phyloP scores from a whole-genome alignment of 2,113 vertebrate genomes.

The Elanus axillaris region DNA sequence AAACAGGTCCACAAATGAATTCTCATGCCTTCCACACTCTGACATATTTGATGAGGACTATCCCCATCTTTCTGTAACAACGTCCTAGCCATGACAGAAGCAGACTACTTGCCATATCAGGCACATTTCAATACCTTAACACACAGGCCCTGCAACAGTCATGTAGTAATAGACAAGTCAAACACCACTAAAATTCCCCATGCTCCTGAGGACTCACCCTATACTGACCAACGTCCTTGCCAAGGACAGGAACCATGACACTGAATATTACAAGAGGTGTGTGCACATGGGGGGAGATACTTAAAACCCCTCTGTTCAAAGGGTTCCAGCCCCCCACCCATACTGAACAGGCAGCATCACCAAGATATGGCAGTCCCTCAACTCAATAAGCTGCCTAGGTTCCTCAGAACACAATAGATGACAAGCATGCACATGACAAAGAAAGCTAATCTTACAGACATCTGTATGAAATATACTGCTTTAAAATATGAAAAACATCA shows the following conservation, averaged over 20 bases:
- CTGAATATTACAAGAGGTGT: too few relatives aligned
- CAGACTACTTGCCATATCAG: background rate
- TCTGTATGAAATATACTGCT: background rate
- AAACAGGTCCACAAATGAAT: background rate
- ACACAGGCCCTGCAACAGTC: background rate
- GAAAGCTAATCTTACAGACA: background rate
- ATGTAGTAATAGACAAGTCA: fast-evolving
- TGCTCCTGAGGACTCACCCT: background rate
- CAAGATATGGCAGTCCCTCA: background rate
- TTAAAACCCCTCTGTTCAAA: background rate
- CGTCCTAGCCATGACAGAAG: background rate
- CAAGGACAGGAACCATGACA: background rate
- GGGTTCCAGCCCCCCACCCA: background rate
- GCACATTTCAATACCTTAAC: background rate
- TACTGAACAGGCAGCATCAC: background rate
- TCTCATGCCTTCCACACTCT: background rate
- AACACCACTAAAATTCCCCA: background rate
- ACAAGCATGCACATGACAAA: background rate
- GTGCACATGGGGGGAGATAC: fast-evolving
- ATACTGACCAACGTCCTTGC: background rate
- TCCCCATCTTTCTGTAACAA: background rate
- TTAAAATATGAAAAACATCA: background rate
- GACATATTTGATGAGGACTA: background rate
- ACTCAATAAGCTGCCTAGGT: background rate
- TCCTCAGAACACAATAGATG: background rate